These are phyloP conservation scores for Agonopterix heracliana DNA, from an alignment of 2,888 invertebrate genomes.

Conservation along the genomic window DNA sequence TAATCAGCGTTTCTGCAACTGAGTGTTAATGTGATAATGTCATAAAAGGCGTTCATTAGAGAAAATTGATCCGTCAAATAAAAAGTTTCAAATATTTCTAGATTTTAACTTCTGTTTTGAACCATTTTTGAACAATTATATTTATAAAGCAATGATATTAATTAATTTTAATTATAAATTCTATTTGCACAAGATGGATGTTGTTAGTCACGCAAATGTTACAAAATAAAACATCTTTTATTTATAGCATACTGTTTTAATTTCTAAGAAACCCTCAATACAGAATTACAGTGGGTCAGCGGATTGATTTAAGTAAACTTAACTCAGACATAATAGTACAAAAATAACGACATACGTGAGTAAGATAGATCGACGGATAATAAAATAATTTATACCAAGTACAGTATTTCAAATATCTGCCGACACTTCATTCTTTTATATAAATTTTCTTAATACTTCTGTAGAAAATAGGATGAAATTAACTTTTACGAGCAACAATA, in stretches of 20 bases:
- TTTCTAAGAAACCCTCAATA: slow-evolving; percentile 75
- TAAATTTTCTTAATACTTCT: slow-evolving; percentile 20
- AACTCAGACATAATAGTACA: slow-evolving; percentile 66
- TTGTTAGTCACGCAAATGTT: no score
- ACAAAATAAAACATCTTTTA: slow-evolving; percentile 58
- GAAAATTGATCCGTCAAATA: no score
- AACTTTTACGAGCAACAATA: slow-evolving; percentile 1
- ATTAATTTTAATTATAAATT: no score
- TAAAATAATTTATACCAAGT: slow-evolving; percentile 32
- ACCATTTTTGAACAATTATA: no score
- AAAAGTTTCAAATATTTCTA: no score
- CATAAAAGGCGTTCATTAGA: no score
- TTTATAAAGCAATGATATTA: no score
- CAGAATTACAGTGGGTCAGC: slow-evolving; percentile 72
- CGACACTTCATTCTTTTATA: slow-evolving; percentile 16
- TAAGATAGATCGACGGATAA: slow-evolving; percentile 33
- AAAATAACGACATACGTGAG: slow-evolving; percentile 63
- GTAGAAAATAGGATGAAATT: slow-evolving; percentile 23
- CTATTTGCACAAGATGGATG: no score
- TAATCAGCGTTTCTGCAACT: no score
- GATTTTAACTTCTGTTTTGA: no score
- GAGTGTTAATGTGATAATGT: no score
- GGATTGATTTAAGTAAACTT: slow-evolving; percentile 70
- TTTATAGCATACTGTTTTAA: slow-evolving; percentile 75
- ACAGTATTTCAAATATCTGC: slow-evolving; percentile 25